Percentiles rank a stretch among this genome's conserved stretches.
phyloP scores from a whole-genome alignment of 37 sponge, comb jelly and placozoan genomes.

The Theonella swinhoei region DNA sequence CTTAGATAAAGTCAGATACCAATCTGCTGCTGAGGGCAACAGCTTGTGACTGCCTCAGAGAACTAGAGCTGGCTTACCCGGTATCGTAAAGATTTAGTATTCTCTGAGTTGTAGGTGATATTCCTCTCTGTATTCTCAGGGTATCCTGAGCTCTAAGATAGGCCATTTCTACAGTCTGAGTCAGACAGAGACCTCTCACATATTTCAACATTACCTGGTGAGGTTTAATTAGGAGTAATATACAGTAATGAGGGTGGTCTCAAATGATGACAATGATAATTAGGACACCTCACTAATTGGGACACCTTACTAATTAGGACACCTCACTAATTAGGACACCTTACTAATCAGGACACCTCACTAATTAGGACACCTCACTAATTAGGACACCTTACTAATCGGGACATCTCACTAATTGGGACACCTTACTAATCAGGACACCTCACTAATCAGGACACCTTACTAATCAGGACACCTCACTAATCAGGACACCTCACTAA shows the following conservation, averaged over 20 bases:
- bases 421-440: too few relatives aligned
- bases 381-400: too few relatives aligned
- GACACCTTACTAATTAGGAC: too few relatives aligned
- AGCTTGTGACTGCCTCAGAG: conserved; percentile 67
- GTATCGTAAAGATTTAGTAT: conserved; percentile 10
- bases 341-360: too few relatives aligned
- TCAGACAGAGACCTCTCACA: conserved; percentile 58
- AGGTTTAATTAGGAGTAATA: not conserved
- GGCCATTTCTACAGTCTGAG: conserved; percentile 69
- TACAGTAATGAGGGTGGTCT: not conserved
- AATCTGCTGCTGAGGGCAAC: conserved; percentile 36
- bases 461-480: too few relatives aligned
- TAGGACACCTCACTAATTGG: too few relatives aligned
- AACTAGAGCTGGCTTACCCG: conserved; percentile 53
- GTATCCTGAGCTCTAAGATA: conserved; percentile 47
- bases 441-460: too few relatives aligned
- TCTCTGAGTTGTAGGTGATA: not conserved
- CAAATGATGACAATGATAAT: not conserved
- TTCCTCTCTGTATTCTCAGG: conserved; percentile 26
- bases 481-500: too few relatives aligned
- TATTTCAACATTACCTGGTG: conserved; percentile 70
- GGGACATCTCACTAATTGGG: too few relatives aligned
- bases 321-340: too few relatives aligned
- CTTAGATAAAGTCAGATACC: too few relatives aligned
- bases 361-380: too few relatives aligned